These are phyloP conservation scores for Polydrusus cervinus DNA, from an alignment of 2,888 invertebrate species.

Conservation along the genomic window DNA sequence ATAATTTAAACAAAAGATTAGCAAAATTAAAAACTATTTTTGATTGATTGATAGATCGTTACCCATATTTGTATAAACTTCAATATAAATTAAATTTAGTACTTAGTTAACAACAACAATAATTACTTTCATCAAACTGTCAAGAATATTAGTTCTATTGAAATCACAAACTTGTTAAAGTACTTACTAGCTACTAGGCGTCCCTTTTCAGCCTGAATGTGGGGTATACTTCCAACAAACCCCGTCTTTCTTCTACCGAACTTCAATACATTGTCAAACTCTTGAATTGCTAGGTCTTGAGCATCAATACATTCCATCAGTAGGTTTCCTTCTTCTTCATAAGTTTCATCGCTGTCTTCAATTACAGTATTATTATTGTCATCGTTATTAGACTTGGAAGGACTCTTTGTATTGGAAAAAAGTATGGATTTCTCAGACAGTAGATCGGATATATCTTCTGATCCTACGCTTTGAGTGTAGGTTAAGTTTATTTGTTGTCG, in stretches of 20 bases:
- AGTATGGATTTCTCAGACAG: not conserved
- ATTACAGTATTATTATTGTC: not conserved
- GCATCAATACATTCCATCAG: not conserved
- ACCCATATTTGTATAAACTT: too few relatives aligned
- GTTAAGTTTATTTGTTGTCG: not conserved
- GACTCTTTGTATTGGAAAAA: not conserved
- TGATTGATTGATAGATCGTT: too few relatives aligned
- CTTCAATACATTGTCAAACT: not conserved
- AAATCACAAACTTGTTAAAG: too few relatives aligned
- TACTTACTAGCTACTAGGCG: conserved; percentile 9
- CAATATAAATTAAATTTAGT: too few relatives aligned
- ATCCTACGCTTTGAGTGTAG: not conserved
- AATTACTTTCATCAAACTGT: too few relatives aligned
- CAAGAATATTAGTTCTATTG: too few relatives aligned
- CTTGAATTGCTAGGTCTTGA: not conserved
- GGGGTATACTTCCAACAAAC: conserved; percentile 12
- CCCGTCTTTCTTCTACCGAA: not conserved
- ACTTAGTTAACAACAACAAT: too few relatives aligned
- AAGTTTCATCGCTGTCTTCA: not conserved
- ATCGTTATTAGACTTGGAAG: not conserved
- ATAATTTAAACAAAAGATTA: too few relatives aligned
- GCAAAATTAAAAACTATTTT: too few relatives aligned
- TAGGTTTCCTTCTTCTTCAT: not conserved
- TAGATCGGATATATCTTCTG: not conserved
- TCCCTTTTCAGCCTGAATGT: conserved; percentile 13